Conservation (phyloP, 2,888 invertebrate genomes). For the Phaedon cochleariae region DNA sequence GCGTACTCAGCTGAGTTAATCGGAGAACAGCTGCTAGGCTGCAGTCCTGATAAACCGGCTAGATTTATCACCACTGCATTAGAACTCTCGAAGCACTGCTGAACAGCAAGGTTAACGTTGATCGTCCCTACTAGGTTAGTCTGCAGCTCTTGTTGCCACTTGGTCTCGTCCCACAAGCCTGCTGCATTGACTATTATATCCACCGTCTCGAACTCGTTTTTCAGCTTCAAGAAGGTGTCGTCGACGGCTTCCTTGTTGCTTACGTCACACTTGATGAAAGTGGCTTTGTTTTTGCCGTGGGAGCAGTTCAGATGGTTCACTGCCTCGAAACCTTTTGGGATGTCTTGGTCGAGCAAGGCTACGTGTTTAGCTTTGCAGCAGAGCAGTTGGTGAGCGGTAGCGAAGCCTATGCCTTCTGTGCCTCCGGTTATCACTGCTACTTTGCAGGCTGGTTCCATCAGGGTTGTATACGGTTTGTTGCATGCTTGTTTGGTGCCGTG, state of each 20-base stretch:
- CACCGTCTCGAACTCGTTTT: slow-evolving; percentile 25
- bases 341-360: slow-evolving; percentile 52
- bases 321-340: slow-evolving; percentile 53
- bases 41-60: slow-evolving; percentile 63
- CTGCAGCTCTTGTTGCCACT: slow-evolving; percentile 57
- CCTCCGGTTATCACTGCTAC: slow-evolving; percentile 64
- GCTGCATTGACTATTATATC: slow-evolving; percentile 54
- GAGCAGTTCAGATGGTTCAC: slow-evolving; percentile 51
- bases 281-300: slow-evolving; percentile 53
- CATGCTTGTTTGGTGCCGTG: background rate
- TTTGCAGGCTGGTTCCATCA: slow-evolving; percentile 45
- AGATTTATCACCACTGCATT: slow-evolving; percentile 66
- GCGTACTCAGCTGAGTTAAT: slow-evolving; percentile 62
- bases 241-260: slow-evolving; percentile 53
- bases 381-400: slow-evolving; percentile 61
- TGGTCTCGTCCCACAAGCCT: slow-evolving; percentile 54
- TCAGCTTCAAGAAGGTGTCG: slow-evolving; percentile 35
- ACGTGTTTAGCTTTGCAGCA: slow-evolving; percentile 59
- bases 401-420: slow-evolving; percentile 61
- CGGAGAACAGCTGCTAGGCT: slow-evolving; percentile 61
- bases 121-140: slow-evolving; percentile 54
- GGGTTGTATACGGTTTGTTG: slow-evolving; percentile 8
- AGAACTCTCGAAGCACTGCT: slow-evolving; percentile 47
- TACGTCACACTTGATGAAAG: slow-evolving; percentile 55
- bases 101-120: slow-evolving; percentile 25